These are phyloP conservation scores for Plutella xylostella DNA, from an alignment of 2,888 invertebrate genomes.

Conservation along the genomic window DNA sequence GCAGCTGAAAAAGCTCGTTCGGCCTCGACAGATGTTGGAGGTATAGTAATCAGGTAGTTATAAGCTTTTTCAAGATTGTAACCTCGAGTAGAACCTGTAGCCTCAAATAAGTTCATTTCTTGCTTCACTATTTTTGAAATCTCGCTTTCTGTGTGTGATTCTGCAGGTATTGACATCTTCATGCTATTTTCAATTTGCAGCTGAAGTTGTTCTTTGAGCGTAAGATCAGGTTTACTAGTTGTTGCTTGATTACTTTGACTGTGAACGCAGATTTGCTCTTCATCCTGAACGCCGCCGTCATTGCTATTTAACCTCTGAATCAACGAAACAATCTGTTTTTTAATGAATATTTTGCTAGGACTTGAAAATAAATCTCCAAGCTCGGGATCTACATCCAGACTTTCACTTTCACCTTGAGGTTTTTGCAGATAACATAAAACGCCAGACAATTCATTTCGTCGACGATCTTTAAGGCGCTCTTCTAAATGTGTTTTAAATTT, in stretches of 20 bases:
- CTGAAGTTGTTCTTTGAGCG: background rate
- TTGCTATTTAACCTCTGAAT: background rate
- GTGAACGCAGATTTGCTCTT: background rate
- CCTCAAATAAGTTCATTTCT: background rate
- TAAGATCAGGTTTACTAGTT: background rate
- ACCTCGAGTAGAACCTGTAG: background rate
- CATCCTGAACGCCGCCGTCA: background rate
- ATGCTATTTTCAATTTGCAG: background rate
- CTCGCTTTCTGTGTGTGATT: background rate
- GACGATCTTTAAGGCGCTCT: background rate
- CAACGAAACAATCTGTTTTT: background rate
- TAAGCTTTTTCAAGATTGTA: background rate
- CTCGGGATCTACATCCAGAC: background rate
- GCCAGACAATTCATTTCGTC: background rate
- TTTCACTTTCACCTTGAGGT: background rate
- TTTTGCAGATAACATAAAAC: background rate
- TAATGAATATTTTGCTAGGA: background rate
- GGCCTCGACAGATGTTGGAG: constrained; percentile 11
- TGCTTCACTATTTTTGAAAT: background rate
- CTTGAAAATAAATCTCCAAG: background rate
- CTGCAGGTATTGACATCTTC: background rate
- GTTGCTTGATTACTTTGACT: background rate
- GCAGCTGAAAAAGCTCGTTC: constrained; percentile 11
- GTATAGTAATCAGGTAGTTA: constrained; percentile 6
- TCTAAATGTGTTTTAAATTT: background rate